Conservation (phyloP, 92 coral and sea anemone species). For the Zoanthus sociatus region DNA sequence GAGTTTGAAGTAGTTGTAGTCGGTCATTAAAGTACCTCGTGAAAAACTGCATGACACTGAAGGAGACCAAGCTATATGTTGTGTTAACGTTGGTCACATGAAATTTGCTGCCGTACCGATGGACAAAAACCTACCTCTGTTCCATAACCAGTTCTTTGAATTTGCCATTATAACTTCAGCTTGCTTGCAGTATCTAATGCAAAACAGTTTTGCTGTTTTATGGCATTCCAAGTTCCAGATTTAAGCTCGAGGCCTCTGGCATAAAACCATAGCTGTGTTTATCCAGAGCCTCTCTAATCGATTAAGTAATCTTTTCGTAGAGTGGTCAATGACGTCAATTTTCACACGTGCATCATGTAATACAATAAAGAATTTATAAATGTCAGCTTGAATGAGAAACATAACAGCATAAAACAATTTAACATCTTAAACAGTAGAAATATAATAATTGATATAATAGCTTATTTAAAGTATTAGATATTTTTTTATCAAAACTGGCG, state of each 20-base stretch:
- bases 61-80: background rate
- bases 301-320: background rate
- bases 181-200: background rate
- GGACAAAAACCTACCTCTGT: background rate
- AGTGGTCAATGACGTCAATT: constrained; percentile 1
- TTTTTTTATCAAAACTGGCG: no score
- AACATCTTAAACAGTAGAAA: no score
- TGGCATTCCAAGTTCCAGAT: background rate
- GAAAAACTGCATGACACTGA: background rate
- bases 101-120: background rate
- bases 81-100: background rate
- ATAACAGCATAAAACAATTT: no score
- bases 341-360: background rate
- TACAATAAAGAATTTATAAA: background rate
- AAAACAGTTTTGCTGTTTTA: constrained; percentile 5
- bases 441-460: no score
- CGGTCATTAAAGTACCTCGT: background rate
- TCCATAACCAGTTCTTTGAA: constrained; percentile 38
- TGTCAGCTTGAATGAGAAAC: background rate
- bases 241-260: constrained; percentile 4
- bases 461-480: no score
- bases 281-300: background rate
- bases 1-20: no score
- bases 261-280: background rate
- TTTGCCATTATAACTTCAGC: constrained; percentile 26